Percentiles rank a stretch among this genome's conserved stretches.
These are phyloP conservation scores for Priocnemis perturbator DNA, from an alignment of 2,888 invertebrate species.

Conservation along the genomic window DNA sequence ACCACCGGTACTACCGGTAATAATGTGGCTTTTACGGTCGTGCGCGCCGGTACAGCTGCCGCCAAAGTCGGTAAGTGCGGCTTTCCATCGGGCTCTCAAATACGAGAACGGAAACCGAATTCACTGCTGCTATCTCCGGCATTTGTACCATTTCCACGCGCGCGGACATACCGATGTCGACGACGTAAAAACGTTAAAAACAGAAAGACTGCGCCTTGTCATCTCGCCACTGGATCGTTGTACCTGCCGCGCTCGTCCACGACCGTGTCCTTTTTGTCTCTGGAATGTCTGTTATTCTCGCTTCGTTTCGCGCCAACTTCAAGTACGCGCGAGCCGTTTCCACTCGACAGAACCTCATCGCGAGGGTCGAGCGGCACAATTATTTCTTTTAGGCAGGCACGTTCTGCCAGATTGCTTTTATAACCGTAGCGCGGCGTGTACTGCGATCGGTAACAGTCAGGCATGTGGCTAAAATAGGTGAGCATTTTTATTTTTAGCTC, in stretches of 20 bases:
- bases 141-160: slow-evolving; percentile 2
- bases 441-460: no score
- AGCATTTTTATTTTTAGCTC: no score
- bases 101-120: slow-evolving; percentile 16
- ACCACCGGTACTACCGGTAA: slow-evolving; percentile 62
- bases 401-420: background rate
- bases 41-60: slow-evolving; percentile 55
- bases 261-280: background rate
- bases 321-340: no score
- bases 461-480: no score
- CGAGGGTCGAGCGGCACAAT: background rate
- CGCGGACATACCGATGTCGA: no score
- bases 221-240: background rate
- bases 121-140: background rate
- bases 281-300: no score
- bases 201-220: background rate
- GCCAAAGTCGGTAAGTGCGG: slow-evolving; percentile 54
- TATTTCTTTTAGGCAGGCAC: background rate
- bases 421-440: no score
- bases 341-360: no score
- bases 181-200: no score
- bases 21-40: slow-evolving; percentile 63
- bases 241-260: background rate
- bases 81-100: slow-evolving; percentile 41
- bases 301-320: no score